Percentiles rank a stretch among this genome's conserved stretches.
Evolutionary conservation across 1,140 invertebrate species (phyloP).

Genomic region (Venustaconcha ellipsiformis): DNA sequence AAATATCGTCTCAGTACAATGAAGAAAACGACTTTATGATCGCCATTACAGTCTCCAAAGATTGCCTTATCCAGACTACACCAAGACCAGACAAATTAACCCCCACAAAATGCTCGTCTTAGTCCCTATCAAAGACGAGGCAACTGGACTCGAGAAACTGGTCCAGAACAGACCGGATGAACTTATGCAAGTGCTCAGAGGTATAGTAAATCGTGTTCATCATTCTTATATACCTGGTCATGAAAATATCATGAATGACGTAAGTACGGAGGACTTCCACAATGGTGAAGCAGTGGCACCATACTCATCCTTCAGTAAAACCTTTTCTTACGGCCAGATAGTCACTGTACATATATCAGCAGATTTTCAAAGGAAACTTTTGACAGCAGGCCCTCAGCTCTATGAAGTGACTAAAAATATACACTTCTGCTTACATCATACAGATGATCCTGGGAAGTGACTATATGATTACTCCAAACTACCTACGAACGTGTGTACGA

Average conservation of each 20-base stretch:
- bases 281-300: constrained; percentile 8
- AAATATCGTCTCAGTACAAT: neutral
- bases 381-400: constrained; percentile 27
- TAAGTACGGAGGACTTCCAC: constrained; percentile 16
- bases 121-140: constrained; percentile 19
- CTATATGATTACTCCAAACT: constrained; percentile 17
- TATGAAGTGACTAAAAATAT: constrained; percentile 35
- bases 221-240: constrained; percentile 10
- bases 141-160: too few relatives aligned
- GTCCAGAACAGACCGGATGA: constrained; percentile 1
- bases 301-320: constrained; percentile 22
- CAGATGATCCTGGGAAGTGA: constrained; percentile 28
- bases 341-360: constrained; percentile 33
- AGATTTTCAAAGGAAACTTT: constrained; percentile 27
- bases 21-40: constrained; percentile 18
- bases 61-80: constrained; percentile 4
- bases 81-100: constrained; percentile 14
- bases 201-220: neutral
- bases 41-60: neutral
- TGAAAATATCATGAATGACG: constrained; percentile 5
- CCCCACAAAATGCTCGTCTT: constrained; percentile 18
- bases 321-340: constrained; percentile 31
- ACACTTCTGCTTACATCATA: constrained; percentile 36
- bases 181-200: neutral
- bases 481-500: constrained; percentile 11